Percentiles rank a stretch among this genome's conserved stretches.
These are phyloP conservation scores for Cinara cedri DNA, from an alignment of 2,888 invertebrate genomes.

Conservation along the genomic window DNA sequence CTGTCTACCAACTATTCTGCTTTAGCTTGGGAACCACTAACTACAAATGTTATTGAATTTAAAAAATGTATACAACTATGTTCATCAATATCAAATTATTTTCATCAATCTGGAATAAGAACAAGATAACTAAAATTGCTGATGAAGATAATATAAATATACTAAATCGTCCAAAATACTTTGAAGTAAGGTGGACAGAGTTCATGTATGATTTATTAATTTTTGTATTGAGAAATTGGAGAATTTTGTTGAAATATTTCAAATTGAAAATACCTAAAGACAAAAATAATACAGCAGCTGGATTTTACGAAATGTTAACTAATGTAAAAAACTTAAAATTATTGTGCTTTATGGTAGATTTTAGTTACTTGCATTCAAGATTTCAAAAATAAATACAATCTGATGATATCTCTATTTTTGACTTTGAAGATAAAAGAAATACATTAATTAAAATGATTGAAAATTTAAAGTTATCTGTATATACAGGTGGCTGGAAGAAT, in stretches of 20 bases:
- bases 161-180: constrained; percentile 6
- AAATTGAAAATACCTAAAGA: background rate
- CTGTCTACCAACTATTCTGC: constrained; percentile 3
- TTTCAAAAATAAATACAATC: constrained; percentile 5
- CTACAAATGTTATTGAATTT: constrained; percentile 8
- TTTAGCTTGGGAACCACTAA: constrained; percentile 5
- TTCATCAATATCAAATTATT: constrained; percentile 2
- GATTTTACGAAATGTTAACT: constrained; percentile 6
- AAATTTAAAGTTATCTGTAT: constrained; percentile 59
- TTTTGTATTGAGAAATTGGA: background rate
- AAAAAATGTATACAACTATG: background rate
- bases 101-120: constrained; percentile 7
- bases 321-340: background rate
- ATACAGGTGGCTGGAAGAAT: constrained; percentile 6
- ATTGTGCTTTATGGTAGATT: background rate
- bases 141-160: background rate
- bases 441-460: constrained; percentile 2
- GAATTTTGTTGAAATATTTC: background rate
- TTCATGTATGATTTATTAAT: background rate
- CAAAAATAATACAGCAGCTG: background rate
- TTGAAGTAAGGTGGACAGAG: constrained; percentile 2
- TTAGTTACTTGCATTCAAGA: background rate
- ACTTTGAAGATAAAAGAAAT: background rate
- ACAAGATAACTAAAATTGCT: background rate
- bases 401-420: background rate